Conservation (phyloP, 2,797 vertebrate species). For the Notoglanidium macrostoma region DNA sequence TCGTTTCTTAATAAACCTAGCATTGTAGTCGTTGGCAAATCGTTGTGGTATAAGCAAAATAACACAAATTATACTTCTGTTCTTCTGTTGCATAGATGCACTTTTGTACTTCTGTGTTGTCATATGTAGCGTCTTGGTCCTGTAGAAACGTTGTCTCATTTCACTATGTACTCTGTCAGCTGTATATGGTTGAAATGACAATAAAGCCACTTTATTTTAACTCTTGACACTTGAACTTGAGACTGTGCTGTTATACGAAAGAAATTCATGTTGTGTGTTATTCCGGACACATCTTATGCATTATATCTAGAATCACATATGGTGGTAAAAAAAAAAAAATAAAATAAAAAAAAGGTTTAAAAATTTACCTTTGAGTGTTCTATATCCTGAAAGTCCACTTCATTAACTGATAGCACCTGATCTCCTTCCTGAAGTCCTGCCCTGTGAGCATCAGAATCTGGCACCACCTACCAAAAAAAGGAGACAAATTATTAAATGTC, state of each 20-base stretch:
- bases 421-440: slow-evolving; percentile 96
- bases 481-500: background rate
- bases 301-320: background rate
- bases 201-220: no score
- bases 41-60: background rate
- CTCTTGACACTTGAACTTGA: background rate
- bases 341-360: no score
- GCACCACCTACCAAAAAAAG: slow-evolving; percentile 83
- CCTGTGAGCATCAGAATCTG: slow-evolving; percentile 92
- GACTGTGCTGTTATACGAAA: background rate
- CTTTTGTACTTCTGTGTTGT: no score
- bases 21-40: background rate
- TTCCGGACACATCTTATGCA: background rate
- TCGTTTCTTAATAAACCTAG: no score
- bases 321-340: background rate
- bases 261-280: background rate
- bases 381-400: slow-evolving; percentile 98
- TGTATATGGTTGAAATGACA: no score
- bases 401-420: slow-evolving; percentile 96
- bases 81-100: no score
- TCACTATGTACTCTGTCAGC: no score
- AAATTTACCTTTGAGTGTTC: slow-evolving; percentile 89
- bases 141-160: no score
- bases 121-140: no score
- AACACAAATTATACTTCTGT: background rate